Percentiles rank a stretch among this genome's conserved stretches.
phyloP scores from a whole-genome alignment of 2,113 vertebrate genomes.

The Nibea coibor region DNA sequence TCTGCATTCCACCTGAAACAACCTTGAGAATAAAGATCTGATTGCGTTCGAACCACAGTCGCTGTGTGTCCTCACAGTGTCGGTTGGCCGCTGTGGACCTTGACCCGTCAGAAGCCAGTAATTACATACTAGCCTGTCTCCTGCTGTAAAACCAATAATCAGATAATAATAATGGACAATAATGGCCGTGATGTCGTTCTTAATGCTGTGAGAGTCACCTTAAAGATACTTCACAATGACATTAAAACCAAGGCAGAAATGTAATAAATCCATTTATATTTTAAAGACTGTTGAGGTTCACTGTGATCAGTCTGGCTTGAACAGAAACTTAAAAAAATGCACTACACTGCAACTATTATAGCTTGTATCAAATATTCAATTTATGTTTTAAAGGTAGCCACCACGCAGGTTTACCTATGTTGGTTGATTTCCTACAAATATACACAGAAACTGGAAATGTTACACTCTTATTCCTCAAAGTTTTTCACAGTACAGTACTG shows the following conservation, averaged over 20 bases:
- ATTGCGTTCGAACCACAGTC: not conserved
- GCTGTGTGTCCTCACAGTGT: constrained; percentile 6
- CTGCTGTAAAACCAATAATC: constrained; percentile 47
- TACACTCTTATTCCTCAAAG: too few species aligned
- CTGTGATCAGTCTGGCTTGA: not conserved
- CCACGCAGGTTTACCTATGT: too few species aligned
- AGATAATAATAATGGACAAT: constrained; percentile 37
- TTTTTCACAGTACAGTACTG: too few species aligned
- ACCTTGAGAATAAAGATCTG: not conserved
- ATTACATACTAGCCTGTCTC: constrained; percentile 1
- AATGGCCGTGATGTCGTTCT: constrained; percentile 1
- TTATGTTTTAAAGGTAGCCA: not conserved
- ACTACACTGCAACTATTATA: not conserved
- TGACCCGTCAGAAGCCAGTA: constrained; percentile 14
- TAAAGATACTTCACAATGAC: not conserved
- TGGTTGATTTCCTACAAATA: too few species aligned
- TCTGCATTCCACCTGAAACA: not conserved
- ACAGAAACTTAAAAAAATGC: not conserved
- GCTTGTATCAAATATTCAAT: not conserved
- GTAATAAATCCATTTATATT: not conserved
- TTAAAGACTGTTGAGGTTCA: not conserved
- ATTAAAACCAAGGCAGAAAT: not conserved
- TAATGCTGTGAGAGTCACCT: constrained; percentile 13
- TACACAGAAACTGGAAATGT: too few species aligned
- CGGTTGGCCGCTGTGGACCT: constrained; percentile 18